phyloP scores from a whole-genome alignment of 2,797 vertebrate species.

The Eutrigla gurnardus region DNA sequence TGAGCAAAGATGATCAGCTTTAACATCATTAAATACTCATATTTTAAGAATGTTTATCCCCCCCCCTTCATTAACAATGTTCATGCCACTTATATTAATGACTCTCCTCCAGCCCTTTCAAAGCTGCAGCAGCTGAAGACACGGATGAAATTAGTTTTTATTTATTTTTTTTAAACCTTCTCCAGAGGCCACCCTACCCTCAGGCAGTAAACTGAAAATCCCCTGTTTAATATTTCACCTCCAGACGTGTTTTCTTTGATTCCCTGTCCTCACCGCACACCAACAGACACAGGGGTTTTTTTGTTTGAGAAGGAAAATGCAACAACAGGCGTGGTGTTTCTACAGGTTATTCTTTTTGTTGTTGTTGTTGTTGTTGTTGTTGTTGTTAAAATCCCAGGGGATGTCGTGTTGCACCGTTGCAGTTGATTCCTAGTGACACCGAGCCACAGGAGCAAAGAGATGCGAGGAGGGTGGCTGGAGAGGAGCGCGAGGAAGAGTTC shows the following conservation, averaged over 20 bases:
- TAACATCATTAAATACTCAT: constrained; percentile 23
- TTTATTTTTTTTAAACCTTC: constrained; percentile 34
- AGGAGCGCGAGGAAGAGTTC: not conserved
- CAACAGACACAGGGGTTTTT: constrained; percentile 5
- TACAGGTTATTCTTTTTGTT: constrained; percentile 19
- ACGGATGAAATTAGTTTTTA: constrained; percentile 26
- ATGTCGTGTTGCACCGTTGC: constrained; percentile 26
- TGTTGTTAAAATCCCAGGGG: constrained; percentile 34
- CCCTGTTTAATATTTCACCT: constrained; percentile 65
- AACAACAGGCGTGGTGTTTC: constrained; percentile 41
- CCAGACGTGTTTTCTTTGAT: constrained; percentile 63
- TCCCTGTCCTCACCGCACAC: constrained; percentile 32
- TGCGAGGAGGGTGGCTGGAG: constrained; percentile 30
- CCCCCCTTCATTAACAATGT: constrained; percentile 23
- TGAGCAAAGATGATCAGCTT: constrained; percentile 20
- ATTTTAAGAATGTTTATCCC: constrained; percentile 31
- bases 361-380: too few relatives aligned
- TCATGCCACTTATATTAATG: constrained; percentile 27
- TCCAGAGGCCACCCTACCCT: constrained; percentile 41
- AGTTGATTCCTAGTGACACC: constrained; percentile 60
- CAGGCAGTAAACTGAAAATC: constrained; percentile 51
- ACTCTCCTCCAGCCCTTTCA: constrained; percentile 25
- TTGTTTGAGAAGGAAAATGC: constrained; percentile 46
- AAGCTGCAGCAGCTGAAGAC: constrained; percentile 29
- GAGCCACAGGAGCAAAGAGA: constrained; percentile 49